Conservation (phyloP, 2,888 invertebrate genomes). For the Nezara viridula region DNA sequence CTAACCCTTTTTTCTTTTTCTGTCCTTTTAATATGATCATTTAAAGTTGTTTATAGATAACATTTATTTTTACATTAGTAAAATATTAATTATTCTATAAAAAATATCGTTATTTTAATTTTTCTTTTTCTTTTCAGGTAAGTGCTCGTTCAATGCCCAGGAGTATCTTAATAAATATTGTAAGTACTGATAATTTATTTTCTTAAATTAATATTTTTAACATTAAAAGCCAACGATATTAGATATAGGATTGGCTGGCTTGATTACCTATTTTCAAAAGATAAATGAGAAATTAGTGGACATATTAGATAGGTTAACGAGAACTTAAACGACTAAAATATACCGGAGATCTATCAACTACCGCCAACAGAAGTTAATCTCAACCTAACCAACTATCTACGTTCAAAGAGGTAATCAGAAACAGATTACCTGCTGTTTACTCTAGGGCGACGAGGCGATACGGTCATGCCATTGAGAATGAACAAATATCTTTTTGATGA, state of each 20-base stretch:
- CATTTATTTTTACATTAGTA: no score
- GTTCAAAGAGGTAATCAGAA: neutral
- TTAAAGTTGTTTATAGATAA: no score
- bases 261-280: neutral
- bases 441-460: neutral
- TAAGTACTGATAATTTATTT: neutral
- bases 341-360: neutral
- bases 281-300: neutral
- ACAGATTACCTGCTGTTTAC: neutral
- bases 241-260: neutral
- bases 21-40: no score
- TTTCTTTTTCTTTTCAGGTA: neutral
- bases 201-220: neutral
- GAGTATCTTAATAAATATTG: constrained; percentile 31
- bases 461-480: neutral
- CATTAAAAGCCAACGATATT: neutral
- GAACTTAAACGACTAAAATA: neutral
- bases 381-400: neutral
- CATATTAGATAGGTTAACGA: neutral
- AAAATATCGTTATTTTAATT: neutral
- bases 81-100: no score
- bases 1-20: no score
- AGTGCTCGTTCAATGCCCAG: constrained; percentile 27
- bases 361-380: neutral
- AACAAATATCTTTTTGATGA: neutral